A percentile compares a stretch with the other conserved stretches of the same genome.
Conservation (phyloP, 1,140 invertebrate species). For the Episyrphus balteatus region DNA sequence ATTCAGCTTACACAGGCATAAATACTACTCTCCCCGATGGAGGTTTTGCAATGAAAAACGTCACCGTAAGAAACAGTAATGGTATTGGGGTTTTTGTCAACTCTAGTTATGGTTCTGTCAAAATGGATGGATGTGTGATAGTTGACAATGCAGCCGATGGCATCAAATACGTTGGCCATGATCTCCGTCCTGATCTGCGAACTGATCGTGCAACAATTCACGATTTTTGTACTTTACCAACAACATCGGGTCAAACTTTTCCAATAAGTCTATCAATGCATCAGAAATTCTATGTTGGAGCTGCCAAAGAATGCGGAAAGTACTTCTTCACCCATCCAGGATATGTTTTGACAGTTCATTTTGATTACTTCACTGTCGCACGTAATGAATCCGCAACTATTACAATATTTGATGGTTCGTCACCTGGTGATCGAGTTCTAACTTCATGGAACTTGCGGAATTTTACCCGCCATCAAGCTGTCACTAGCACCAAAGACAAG, state of each 20-base stretch:
- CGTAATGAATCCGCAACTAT: slow-evolving; percentile 60
- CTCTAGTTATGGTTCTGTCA: slow-evolving; percentile 64
- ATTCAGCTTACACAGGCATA: slow-evolving; percentile 84
- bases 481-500: slow-evolving; percentile 64
- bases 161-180: slow-evolving; percentile 70
- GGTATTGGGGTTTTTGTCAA: slow-evolving; percentile 85
- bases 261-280: slow-evolving; percentile 66
- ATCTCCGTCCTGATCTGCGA: slow-evolving; percentile 57
- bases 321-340: slow-evolving; percentile 65
- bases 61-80: slow-evolving; percentile 70
- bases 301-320: slow-evolving; percentile 58
- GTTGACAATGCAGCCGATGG: slow-evolving; percentile 77
- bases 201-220: slow-evolving; percentile 59
- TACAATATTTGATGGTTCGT: slow-evolving; percentile 67
- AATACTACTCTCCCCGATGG: slow-evolving; percentile 78
- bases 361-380: slow-evolving; percentile 64
- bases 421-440: slow-evolving; percentile 54
- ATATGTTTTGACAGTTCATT: slow-evolving; percentile 72
- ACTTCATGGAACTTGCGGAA: slow-evolving; percentile 59
- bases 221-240: slow-evolving; percentile 74
- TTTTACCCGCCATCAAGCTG: slow-evolving; percentile 70
- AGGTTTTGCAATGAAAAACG: slow-evolving; percentile 69
- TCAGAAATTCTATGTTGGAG: slow-evolving; percentile 56
- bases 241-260: slow-evolving; percentile 69
- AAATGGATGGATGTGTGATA: slow-evolving; percentile 59